These are phyloP conservation scores for Hyles vespertilio DNA, from an alignment of 1,140 invertebrate species.

Conservation along the genomic window DNA sequence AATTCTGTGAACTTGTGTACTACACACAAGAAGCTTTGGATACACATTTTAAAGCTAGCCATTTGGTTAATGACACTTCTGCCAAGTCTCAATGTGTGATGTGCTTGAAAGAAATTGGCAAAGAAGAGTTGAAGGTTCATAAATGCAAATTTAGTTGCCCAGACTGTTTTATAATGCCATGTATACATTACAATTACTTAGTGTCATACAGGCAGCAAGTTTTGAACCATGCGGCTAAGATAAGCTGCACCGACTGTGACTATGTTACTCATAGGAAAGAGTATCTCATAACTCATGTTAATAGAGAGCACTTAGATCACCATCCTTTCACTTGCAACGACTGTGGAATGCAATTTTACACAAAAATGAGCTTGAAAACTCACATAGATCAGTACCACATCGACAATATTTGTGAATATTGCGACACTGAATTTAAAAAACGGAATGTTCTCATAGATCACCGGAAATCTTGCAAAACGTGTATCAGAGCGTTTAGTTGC, in stretches of 20 bases:
- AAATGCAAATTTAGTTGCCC: conserved; percentile 35
- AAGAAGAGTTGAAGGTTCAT: conserved; percentile 23
- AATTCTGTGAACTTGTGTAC: conserved; percentile 27
- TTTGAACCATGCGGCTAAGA: conserved; percentile 17
- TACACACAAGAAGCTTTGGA: conserved; percentile 20
- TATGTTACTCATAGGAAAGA: conserved; percentile 28
- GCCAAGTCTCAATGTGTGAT: conserved; percentile 24
- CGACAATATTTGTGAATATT: conserved; percentile 26
- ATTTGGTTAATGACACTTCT: conserved; percentile 15
- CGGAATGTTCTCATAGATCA: conserved; percentile 19
- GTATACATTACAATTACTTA: conserved; percentile 34
- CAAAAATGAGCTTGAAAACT: conserved; percentile 25
- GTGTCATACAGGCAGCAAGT: conserved; percentile 29
- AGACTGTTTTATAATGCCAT: conserved; percentile 30
- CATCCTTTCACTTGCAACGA: conserved; percentile 32
- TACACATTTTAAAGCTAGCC: conserved; percentile 26
- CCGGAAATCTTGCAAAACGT: conserved; percentile 18
- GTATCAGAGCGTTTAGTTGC: conserved; percentile 19
- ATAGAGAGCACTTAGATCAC: conserved; percentile 36
- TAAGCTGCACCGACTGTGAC: conserved; percentile 34
- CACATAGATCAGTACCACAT: conserved; percentile 33
- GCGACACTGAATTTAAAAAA: conserved; percentile 29
- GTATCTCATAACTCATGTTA: conserved; percentile 24
- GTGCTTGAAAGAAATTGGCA: conserved; percentile 27
- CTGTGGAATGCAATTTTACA: conserved; percentile 31